These are phyloP conservation scores for Forbesichthys agassizii DNA, from an alignment of 2,113 vertebrate species.

Conservation along the genomic window DNA sequence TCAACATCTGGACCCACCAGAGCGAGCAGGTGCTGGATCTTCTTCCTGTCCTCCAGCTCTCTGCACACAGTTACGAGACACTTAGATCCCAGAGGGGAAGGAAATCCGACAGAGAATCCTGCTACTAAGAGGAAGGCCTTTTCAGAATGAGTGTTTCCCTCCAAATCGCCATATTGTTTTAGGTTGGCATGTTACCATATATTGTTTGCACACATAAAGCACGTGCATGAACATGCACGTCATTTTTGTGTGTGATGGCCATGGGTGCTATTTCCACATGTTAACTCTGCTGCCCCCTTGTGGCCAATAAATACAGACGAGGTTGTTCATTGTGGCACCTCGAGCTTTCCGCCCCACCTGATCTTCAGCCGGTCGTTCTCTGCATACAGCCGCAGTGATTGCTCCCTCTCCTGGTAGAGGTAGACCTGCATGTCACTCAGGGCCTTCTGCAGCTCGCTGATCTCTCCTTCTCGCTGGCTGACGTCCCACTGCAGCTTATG, in stretches of 20 bases:
- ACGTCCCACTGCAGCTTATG: constrained; percentile 89
- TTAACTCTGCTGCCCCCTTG: too few species aligned
- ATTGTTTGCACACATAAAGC: too few species aligned
- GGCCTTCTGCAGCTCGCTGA: constrained; percentile 87
- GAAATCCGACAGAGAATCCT: background rate
- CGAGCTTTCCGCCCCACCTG: constrained; percentile 75
- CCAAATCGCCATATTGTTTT: too few species aligned
- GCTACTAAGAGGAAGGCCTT: too few species aligned
- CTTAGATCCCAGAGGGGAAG: background rate
- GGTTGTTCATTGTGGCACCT: too few species aligned
- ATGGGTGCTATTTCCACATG: too few species aligned
- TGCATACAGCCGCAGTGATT: constrained; percentile 88
- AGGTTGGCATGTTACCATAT: too few species aligned
- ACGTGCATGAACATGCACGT: too few species aligned
- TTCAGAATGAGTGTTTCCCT: too few species aligned
- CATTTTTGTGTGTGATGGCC: too few species aligned
- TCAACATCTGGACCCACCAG: constrained; percentile 83
- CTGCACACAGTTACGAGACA: constrained; percentile 64
- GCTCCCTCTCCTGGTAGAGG: constrained; percentile 94
- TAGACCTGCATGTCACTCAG: constrained; percentile 94
- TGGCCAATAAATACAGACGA: too few species aligned
- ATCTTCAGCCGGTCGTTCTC: constrained; percentile 96
- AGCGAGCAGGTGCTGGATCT: constrained; percentile 90
- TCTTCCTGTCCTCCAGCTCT: constrained; percentile 92
- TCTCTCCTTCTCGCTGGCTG: constrained; percentile 86